Conservation (phyloP, 2,113 vertebrate genomes). For the Charadrius vociferus region DNA sequence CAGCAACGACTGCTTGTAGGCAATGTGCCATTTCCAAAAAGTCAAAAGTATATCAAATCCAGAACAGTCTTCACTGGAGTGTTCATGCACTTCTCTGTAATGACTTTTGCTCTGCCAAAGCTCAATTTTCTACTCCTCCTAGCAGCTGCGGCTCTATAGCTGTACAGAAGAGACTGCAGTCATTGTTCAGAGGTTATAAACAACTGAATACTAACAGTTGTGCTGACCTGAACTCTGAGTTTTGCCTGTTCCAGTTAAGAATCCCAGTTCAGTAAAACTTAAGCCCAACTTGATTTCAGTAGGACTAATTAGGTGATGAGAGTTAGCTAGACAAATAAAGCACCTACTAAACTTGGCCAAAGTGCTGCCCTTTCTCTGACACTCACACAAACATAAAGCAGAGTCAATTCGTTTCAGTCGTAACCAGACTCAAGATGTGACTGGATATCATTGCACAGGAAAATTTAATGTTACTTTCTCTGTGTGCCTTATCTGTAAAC, state of each 20-base stretch:
- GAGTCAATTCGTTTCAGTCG: background rate
- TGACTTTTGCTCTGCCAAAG: background rate
- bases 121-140: conserved; percentile 12
- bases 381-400: background rate
- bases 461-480: background rate
- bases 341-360: background rate
- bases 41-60: background rate
- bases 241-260: background rate
- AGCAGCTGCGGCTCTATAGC: conserved; percentile 27
- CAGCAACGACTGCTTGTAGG: background rate
- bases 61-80: background rate
- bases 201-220: background rate
- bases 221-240: background rate
- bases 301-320: background rate
- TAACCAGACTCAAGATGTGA: background rate
- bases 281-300: background rate
- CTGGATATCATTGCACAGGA: background rate
- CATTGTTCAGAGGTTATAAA: background rate
- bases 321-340: background rate
- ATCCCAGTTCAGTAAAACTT: background rate
- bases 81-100: background rate
- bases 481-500: background rate
- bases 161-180: background rate
- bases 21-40: background rate
- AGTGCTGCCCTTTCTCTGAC: background rate